Percentiles rank a stretch among this genome's conserved stretches.
phyloP scores from a whole-genome alignment of 2,888 invertebrate genomes.

The Mimas tiliae region DNA sequence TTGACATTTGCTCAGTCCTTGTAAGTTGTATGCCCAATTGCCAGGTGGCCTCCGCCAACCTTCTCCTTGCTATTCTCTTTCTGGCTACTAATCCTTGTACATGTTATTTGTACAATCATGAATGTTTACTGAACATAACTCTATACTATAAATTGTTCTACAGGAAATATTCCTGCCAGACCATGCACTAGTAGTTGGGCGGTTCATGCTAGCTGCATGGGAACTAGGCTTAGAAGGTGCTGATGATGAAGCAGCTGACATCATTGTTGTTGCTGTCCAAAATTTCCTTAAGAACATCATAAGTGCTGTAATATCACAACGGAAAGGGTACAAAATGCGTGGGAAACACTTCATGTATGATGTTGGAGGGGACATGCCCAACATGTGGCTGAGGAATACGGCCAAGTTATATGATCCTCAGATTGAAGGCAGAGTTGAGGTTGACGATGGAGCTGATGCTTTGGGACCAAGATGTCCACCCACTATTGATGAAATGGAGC shows the following conservation, averaged over 20 bases:
- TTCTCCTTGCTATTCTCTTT: no score
- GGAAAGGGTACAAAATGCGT: slow-evolving; percentile 91
- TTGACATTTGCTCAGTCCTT: not conserved
- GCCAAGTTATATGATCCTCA: slow-evolving; percentile 86
- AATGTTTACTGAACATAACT: no score
- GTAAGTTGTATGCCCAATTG: not conserved
- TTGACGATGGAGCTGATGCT: slow-evolving; percentile 86
- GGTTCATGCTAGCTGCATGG: slow-evolving; percentile 95
- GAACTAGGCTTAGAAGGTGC: slow-evolving; percentile 94
- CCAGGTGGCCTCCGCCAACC: no score
- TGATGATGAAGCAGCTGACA: slow-evolving; percentile 92
- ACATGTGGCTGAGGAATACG: slow-evolving; percentile 92
- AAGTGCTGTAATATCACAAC: slow-evolving; percentile 90
- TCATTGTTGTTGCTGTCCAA: slow-evolving; percentile 92
- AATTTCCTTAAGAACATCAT: slow-evolving; percentile 93
- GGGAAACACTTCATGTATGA: slow-evolving; percentile 91
- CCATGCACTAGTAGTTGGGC: slow-evolving; percentile 91
- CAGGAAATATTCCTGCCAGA: slow-evolving; percentile 94
- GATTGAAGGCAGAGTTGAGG: slow-evolving; percentile 83
- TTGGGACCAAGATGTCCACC: slow-evolving; percentile 88
- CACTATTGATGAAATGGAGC: slow-evolving; percentile 90
- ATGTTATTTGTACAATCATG: no score
- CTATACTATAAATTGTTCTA: not conserved
- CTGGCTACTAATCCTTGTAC: no score
- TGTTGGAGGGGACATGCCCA: slow-evolving; percentile 90